Evolutionary conservation across 2,888 invertebrate genomes (phyloP), one percentile per base, ranked within the genome.

Genomic region (Tetanocera ferruginea): DNA sequence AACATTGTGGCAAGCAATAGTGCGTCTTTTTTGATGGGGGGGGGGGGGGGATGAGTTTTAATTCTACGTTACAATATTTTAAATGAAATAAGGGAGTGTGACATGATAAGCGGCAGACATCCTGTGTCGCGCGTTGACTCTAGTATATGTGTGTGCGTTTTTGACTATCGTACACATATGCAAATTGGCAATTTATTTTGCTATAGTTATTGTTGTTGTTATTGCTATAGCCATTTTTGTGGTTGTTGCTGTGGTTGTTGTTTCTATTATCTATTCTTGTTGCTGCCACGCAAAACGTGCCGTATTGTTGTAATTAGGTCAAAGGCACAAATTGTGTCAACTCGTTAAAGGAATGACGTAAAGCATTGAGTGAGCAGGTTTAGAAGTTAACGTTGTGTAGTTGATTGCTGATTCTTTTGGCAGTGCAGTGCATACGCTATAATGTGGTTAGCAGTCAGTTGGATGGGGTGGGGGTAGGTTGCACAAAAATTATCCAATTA

Each of bases 151-250:
- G 0, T 60, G 28, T 60, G 60, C 14, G 17, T 60, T 9, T 57
- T 8, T 57, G 14, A 23, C 11, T 60, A 25, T 28, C 5, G 25
- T 11, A 23, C 25, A 34, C 37, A 28, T 69, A 69, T 69, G 69
- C 69, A 69, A 69, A 69, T 69, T 69, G 69, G 51, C 69, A 69
- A 69, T 69, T 69, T 51, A 69, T 51, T 49, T 51, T 69, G 67
- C 37, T 66, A 43, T 23, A 25, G 25, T 49, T 67, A 28, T 62
- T 43, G 43, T 23, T 23, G 11, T 51, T 51, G 25, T 69, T 60
- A 28, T 60, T 3, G 28, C 25, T 43, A 3, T 17, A n/a, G 14
- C n/a, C n/a, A 9, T 14, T 17, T n/a, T 67, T 67, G 49, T 67
- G 49, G 60, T 23, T 64, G 64, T 64, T 8, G 6, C 43, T 43